Evolutionary conservation across 2,113 vertebrate species (phyloP), one percentile per base, ranked within the genome.

Genomic region (Zosterops japonicus): DNA sequence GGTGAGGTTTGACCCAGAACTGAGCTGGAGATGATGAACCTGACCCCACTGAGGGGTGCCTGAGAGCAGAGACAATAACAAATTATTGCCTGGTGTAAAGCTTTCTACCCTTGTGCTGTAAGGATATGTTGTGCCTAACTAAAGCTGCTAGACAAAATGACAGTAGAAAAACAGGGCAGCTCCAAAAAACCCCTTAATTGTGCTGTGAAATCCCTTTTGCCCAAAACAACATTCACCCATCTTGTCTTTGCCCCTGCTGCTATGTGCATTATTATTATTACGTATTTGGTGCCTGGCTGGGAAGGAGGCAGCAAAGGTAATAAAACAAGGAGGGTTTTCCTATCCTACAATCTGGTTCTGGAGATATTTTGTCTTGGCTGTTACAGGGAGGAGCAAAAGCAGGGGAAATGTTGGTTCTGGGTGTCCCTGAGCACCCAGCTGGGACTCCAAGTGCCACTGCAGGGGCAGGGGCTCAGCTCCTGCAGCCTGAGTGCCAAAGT

Each of bases 151-250:
- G 67, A 75, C 39, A 77, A 84, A 84, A 79, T 88, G 93, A 91
- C n/a, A 87, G 77, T 35, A 49, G 57, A 64, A 92, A 72, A 56
- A 10, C 4, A 31, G n/a, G 56, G 29, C 50, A 31, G 25, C 55
- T 94, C 84, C 52, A 97, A 91, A 96, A 76, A 35, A 9, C 11
- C 5, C 13, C 7, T 97, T 97, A 94, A 93, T 96, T 96, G 85
- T 22, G 9, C 49, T 94, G 36, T 87, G 90, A 79, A 95, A 70
- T 94, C 82, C 91, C 49, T 96, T 96, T 96, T 94, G 56, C 74
- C 35, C 28, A 41, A 18, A 46, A 41, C 36, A 80, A 5, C 5
- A 19, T 61, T 75, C 23, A 53, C 36, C 7, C 14, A 6, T 72
- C 49, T 39, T 52, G 27, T 24, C n/a, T 83, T 44, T 76, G n/a